Evolutionary conservation across 1,140 invertebrate species (phyloP), one percentile per base, ranked within the genome.

Genomic region (Coenobita brevimanus): DNA sequence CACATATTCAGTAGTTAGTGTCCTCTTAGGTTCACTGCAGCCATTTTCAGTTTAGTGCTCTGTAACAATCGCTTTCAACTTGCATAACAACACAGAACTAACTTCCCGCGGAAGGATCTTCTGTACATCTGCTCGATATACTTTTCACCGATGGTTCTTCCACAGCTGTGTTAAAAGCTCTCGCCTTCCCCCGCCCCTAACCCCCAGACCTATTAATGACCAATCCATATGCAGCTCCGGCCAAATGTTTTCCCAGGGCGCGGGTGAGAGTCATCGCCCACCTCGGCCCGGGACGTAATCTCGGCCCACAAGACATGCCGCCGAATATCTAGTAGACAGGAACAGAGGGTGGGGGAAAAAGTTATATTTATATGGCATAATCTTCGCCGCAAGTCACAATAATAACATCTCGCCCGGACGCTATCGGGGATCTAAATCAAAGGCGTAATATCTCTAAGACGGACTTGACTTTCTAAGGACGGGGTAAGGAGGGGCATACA

Each of bases 381-480:
- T 82, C 80, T 82, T 41, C 64, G 80, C 46, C 67, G 64, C 80
- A 82, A 82, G 80, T 82, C 80, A 82, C 80, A 82, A 82, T 82
- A 82, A 82, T 82, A 82, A 82, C 80, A 82, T 82, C 80, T 82
- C 80, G 62, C 62, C 21, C 38, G 62, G 80, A 82, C 80, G 62
- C 62, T 82, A 82, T 82, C 80, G 21, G 46, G 46, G 80, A 82
- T 82, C 80, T 82, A 82, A 82, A 82, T 82, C 80, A 82, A 82
- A 82, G 80, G 67, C 80, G 38, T 82, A 82, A 82, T 82, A 82
- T 82, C 80, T 82, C 62, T 71, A 71, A 82, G 41, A 62, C 38
- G 17, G 46, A 50, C 46, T 17, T 50, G 46, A 43, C 80, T 82
- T 82, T 82, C 80, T 82, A 82, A 71, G 80, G 80, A 71, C 80